Conservation (phyloP, 2,113 vertebrate species). For the Uropsilus gracilis region DNA sequence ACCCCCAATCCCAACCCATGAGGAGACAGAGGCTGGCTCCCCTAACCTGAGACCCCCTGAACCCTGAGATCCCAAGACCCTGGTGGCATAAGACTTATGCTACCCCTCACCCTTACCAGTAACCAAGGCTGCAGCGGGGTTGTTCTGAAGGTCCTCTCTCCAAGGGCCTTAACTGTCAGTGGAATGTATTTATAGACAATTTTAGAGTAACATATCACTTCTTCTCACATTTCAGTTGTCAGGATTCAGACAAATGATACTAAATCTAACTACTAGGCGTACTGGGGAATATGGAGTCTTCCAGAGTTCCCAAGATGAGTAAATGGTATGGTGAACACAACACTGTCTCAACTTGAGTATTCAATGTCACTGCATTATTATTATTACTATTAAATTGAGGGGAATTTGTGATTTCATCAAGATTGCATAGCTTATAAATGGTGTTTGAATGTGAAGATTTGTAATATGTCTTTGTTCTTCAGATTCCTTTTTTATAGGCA, state of each 20-base stretch:
- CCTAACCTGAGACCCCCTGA: too few species aligned
- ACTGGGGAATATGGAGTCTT: background rate
- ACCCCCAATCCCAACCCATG: too few species aligned
- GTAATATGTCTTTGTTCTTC: background rate
- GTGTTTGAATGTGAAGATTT: background rate
- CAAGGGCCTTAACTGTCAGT: too few species aligned
- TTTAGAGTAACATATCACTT: background rate
- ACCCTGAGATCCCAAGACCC: too few species aligned
- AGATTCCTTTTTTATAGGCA: background rate
- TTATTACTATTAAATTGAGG: background rate
- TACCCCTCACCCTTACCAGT: too few species aligned
- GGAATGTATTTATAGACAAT: background rate
- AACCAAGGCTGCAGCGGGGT: too few species aligned
- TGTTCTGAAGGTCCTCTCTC: too few species aligned
- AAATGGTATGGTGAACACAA: background rate
- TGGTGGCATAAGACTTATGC: too few species aligned
- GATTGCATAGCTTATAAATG: background rate
- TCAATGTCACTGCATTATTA: background rate
- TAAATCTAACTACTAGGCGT: background rate
- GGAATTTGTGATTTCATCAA: background rate
- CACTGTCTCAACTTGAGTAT: background rate
- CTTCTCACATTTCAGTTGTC: background rate
- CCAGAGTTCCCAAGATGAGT: background rate
- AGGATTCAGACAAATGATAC: slow-evolving; percentile 9
- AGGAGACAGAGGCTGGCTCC: too few species aligned